Base-by-base conservation (phyloP, 2,888 invertebrate genomes). In the Heliconius aoede region DNA sequence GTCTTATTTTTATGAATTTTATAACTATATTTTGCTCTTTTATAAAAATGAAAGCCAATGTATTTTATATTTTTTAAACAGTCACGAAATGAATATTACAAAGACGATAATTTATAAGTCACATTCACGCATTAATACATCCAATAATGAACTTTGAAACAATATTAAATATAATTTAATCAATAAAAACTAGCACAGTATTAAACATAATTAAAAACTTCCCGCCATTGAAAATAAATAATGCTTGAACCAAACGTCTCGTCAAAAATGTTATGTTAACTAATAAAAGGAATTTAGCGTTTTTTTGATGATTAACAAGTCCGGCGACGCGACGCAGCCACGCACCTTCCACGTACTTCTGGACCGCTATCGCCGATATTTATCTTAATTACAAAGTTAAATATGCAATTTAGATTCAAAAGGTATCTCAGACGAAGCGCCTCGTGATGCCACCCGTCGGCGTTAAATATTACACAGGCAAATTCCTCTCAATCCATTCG, bases 351-450 rank as follows among this genome's bases (percentile, higher is more conserved):
- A 91, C 90, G 89, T 89, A 86, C 86, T 86, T 86, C 81, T 78
- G 81, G 86, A 86, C 84, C 88, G 86, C 90, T 93, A 94, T 94
- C 93, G 85, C 75, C 83, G 83, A 87, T 89, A 93, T 93, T 93
- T 89, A 94, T 94, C 94, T 94, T 93, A 93, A 94, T 93, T 92
- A 91, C 88, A 77, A 84, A 87, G 84, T 87, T 91, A 92, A 93
- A 90, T 86, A 84, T 84, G 86, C 86, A 86, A 90, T 94, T 93
- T 89, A 88, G 90, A 94, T 92, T 91, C 94, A 87, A 87, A 86
- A 84, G 84, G 86, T 84, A 81, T 83, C 84, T 80, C 85, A 86
- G 86, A 83, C 87, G 85, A 93, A 92, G 92, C 91, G 91, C 88
- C 91, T 91, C 82, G 86, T 84, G 86, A 89, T 88, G 90, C 91